Evolutionary conservation across 2,888 invertebrate species (phyloP).

Genomic region (Drosophila neotestacea): DNA sequence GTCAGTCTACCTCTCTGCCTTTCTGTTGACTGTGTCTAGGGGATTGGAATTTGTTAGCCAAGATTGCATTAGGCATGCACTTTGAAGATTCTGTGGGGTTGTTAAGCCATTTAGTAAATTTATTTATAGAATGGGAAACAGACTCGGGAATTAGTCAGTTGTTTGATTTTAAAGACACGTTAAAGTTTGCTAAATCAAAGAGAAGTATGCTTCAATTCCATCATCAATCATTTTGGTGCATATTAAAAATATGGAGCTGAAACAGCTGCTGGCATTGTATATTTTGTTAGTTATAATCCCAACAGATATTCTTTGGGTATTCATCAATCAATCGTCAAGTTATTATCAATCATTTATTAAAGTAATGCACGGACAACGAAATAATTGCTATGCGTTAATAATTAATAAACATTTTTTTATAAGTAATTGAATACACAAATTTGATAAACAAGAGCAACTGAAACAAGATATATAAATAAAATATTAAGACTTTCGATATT

Average conservation of each 20-base stretch:
- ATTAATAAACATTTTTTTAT: slow-evolving; percentile 2
- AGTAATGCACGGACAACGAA: neutral
- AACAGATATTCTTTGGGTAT: slow-evolving; percentile 7
- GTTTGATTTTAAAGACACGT: slow-evolving; percentile 1
- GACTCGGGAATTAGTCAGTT: neutral
- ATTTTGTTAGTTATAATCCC: neutral
- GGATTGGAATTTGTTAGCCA: slow-evolving; percentile 7
- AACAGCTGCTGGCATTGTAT: slow-evolving; percentile 17
- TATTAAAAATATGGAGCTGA: slow-evolving; percentile 5
- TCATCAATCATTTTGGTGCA: slow-evolving; percentile 20
- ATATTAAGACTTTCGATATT: neutral
- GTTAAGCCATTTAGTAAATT: neutral
- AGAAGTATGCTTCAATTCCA: neutral
- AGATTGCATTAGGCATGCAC: slow-evolving; percentile 22
- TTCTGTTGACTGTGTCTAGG: neutral
- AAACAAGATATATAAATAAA: too few relatives aligned
- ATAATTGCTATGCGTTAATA: slow-evolving; percentile 1
- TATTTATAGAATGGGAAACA: neutral
- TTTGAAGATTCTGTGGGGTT: neutral
- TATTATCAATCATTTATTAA: slow-evolving; percentile 46
- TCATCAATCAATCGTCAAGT: slow-evolving; percentile 52
- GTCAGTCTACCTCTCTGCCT: slow-evolving; percentile 1
- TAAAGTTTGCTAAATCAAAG: slow-evolving; percentile 13
- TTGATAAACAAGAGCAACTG: too few relatives aligned
- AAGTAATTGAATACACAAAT: neutral